Evolutionary conservation across 2,888 invertebrate species (phyloP).

Genomic region (Cephus rjabovi): DNA sequence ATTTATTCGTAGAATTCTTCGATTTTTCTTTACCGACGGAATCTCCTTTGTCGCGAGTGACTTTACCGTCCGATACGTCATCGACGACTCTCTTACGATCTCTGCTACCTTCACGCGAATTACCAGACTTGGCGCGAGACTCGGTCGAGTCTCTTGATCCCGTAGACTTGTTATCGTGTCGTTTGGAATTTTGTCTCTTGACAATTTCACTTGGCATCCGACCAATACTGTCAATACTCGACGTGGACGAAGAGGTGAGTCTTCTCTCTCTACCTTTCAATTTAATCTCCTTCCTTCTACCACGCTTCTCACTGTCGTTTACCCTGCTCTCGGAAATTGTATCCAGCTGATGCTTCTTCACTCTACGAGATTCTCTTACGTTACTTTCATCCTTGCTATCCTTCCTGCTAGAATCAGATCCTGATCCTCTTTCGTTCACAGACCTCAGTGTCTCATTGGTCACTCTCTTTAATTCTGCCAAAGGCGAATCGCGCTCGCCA

Average conservation of each 20-base stretch:
- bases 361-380: background rate
- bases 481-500: background rate
- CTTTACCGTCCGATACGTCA: background rate
- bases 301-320: background rate
- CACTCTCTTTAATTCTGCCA: background rate
- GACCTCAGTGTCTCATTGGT: background rate
- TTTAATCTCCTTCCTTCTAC: slow-evolving; percentile 3
- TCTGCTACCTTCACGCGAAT: background rate
- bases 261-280: slow-evolving; percentile 7
- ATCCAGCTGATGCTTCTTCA: slow-evolving; percentile 5
- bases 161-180: slow-evolving; percentile 8
- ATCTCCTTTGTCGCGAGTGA: background rate
- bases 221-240: slow-evolving; percentile 15
- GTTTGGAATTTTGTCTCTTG: slow-evolving; percentile 7
- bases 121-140: background rate
- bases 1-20: background rate
- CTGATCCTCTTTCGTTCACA: background rate
- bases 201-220: slow-evolving; percentile 9
- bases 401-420: background rate
- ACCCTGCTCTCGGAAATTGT: slow-evolving; percentile 13
- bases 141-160: slow-evolving; percentile 5
- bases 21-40: background rate
- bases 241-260: slow-evolving; percentile 9
- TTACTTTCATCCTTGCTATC: slow-evolving; percentile 8
- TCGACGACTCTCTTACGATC: background rate